Percentiles rank a stretch among this genome's conserved stretches.
phyloP scores from a whole-genome alignment of 2,888 invertebrate genomes.

The Itoplectis maculator region DNA sequence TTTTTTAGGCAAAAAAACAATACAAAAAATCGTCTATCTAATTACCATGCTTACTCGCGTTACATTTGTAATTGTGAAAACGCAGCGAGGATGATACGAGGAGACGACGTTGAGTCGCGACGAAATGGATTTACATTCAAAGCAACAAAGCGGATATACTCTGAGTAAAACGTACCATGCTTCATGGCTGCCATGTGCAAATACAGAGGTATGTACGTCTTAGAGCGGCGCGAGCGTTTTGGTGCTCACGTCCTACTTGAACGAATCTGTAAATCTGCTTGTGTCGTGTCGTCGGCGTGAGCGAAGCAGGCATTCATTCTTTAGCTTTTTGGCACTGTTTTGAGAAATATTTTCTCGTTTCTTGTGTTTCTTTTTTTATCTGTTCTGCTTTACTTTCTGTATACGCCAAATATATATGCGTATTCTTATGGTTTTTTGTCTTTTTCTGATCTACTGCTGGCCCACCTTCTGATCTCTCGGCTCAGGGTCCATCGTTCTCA shows the following conservation, averaged over 20 bases:
- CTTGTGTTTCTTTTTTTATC: constrained; percentile 45
- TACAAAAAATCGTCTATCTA: constrained; percentile 2
- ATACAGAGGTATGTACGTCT: constrained; percentile 80
- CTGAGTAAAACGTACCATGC: constrained; percentile 84
- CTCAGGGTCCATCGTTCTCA: constrained; percentile 81
- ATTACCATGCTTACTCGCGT: constrained; percentile 40
- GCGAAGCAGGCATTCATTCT: constrained; percentile 83
- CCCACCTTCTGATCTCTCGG: constrained; percentile 80
- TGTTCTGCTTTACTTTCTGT: constrained; percentile 28
- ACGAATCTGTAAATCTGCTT: constrained; percentile 81
- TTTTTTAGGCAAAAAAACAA: constrained; percentile 4
- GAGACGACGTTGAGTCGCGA: constrained; percentile 32
- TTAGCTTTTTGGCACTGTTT: constrained; percentile 76
- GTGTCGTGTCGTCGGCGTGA: constrained; percentile 80
- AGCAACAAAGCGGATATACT: constrained; percentile 71
- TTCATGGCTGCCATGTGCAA: constrained; percentile 86
- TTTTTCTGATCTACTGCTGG: constrained; percentile 75
- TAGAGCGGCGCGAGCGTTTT: constrained; percentile 78
- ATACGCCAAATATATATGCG: constrained; percentile 9
- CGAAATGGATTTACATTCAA: constrained; percentile 56
- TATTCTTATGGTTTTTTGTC: constrained; percentile 62
- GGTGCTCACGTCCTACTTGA: constrained; percentile 82
- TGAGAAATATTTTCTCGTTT: constrained; percentile 42
- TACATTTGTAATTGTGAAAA: neutral
- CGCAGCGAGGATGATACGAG: constrained; percentile 37